Base-by-base conservation (phyloP, 2,113 vertebrate species). In the Chelonoidis abingdonii region DNA sequence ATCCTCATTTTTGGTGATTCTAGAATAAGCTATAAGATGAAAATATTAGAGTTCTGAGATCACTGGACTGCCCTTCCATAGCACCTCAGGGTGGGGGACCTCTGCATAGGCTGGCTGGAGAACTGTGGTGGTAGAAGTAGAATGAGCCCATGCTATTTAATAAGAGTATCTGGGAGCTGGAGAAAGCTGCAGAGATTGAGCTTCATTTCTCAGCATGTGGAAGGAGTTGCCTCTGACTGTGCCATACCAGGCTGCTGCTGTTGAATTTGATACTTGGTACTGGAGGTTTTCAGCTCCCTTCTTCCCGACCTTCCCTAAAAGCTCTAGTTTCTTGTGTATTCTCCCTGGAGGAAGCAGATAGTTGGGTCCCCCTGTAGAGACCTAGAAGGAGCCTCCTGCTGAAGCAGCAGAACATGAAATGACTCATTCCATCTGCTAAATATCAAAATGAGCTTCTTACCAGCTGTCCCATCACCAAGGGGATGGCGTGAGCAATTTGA, bases 391-490 rank as follows among this genome's bases (percentile, higher is more conserved):
- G 19, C 35, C 19, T 10, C 22, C 24, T 24, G 57, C 57, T 10
- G 38, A 84, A 57, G 21, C 21, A 22, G 53, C 53, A 54, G 53
- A 54, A 54, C 53, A 9, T 54, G 53, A 54, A 54, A 22, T 7
- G 0, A 27, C n/a, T 2, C 11, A 25, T 8, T 83, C 29, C 53
- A 78, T 85, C 41, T 69, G 31, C 35, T 38, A 53, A 75, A 80
- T 52, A 47, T 41, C 11, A 76, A 10, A 72, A 14, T 47, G 84
- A 56, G 3, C 9, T 62, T 25, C 62, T 29, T 27, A 1, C 50
- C 38, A 0, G 1, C 5, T 47, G 9, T 5, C 27, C 31, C 12
- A 38, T 29, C 3, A 1, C 22, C 59, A 31, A 35, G 81, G 13
- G 16, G 65, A 22, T 72, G 65, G 65, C 17, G 4, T 21, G 65